phyloP scores from a whole-genome alignment of 64 coral and sea anemone genomes.

The Montipora foliosa region DNA sequence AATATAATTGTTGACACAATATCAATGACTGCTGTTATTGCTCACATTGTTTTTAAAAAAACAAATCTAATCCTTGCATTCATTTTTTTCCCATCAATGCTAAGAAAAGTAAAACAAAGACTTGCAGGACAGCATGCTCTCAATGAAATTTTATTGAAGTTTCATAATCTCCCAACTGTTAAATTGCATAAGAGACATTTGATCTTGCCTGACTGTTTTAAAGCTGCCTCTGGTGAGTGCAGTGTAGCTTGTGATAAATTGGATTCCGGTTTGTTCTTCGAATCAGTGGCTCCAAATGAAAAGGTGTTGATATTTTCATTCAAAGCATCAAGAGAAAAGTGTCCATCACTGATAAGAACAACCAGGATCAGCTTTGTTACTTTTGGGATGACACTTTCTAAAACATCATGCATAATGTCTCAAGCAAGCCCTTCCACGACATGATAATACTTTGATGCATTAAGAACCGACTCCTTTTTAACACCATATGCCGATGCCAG shows the following conservation, averaged over 20 bases:
- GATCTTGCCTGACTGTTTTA: neutral
- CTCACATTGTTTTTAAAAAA: no score
- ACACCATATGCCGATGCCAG: slow-evolving; percentile 15
- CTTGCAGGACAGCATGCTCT: neutral
- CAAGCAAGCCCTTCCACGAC: slow-evolving; percentile 28
- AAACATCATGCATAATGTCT: slow-evolving; percentile 36
- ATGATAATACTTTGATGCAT: slow-evolving; percentile 24
- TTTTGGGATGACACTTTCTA: slow-evolving; percentile 20
- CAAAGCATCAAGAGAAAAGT: neutral
- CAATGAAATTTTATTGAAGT: neutral
- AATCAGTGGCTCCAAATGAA: slow-evolving; percentile 8
- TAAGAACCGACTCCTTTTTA: slow-evolving; percentile 5
- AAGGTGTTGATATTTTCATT: slow-evolving; percentile 6
- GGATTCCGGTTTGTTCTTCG: neutral
- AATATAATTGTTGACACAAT: no score
- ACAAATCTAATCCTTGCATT: no score
- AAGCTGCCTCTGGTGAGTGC: neutral
- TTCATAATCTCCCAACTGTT: neutral
- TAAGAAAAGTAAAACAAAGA: neutral
- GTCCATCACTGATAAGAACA: neutral
- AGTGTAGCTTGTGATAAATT: neutral
- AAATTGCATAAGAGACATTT: neutral
- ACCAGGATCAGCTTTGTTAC: slow-evolving; percentile 1
- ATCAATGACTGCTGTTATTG: no score
- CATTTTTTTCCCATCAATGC: no score